Evolutionary conservation across 2,797 vertebrate genomes (phyloP).

Genomic region (Takifugu rubripes): DNA sequence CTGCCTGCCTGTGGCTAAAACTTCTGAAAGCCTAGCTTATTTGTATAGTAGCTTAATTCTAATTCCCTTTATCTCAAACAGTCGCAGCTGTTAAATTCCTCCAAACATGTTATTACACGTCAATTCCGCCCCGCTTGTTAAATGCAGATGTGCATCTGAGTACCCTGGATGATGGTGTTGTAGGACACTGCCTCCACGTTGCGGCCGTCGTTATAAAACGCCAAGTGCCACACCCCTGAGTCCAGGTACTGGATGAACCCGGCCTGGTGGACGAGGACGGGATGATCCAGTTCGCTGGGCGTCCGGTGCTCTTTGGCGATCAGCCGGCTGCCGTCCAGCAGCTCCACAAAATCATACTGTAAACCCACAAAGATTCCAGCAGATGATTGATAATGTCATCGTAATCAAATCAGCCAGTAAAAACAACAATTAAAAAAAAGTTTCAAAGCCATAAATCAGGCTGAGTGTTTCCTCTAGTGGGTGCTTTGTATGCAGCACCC

Average conservation of each 20-base stretch:
- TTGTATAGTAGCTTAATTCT: slow-evolving; percentile 17
- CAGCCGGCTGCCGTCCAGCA: slow-evolving; percentile 93
- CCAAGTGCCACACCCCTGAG: slow-evolving; percentile 95
- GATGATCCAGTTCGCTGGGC: slow-evolving; percentile 79
- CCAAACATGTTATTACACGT: slow-evolving; percentile 50
- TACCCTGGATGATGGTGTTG: slow-evolving; percentile 94
- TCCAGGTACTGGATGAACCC: slow-evolving; percentile 98
- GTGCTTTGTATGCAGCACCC: slow-evolving; percentile 34
- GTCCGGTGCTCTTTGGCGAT: slow-evolving; percentile 89
- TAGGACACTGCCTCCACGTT: slow-evolving; percentile 89
- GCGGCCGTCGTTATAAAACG: slow-evolving; percentile 96
- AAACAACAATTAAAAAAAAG: not conserved
- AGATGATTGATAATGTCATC: slow-evolving; percentile 17
- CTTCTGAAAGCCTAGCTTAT: slow-evolving; percentile 39
- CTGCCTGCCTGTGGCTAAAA: slow-evolving; percentile 28
- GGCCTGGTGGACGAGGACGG: slow-evolving; percentile 88
- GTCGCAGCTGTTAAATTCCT: slow-evolving; percentile 46
- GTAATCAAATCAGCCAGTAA: slow-evolving; percentile 26
- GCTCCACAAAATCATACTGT: slow-evolving; percentile 98
- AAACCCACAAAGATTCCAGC: slow-evolving; percentile 13
- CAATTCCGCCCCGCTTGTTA: slow-evolving; percentile 15
- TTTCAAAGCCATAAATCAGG: slow-evolving; percentile 2
- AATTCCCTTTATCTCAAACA: slow-evolving; percentile 6
- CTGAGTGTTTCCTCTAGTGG: slow-evolving; percentile 4
- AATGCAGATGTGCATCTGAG: slow-evolving; percentile 37